Conservation (phyloP, 2,888 invertebrate genomes). For the Monopis laevigella region DNA sequence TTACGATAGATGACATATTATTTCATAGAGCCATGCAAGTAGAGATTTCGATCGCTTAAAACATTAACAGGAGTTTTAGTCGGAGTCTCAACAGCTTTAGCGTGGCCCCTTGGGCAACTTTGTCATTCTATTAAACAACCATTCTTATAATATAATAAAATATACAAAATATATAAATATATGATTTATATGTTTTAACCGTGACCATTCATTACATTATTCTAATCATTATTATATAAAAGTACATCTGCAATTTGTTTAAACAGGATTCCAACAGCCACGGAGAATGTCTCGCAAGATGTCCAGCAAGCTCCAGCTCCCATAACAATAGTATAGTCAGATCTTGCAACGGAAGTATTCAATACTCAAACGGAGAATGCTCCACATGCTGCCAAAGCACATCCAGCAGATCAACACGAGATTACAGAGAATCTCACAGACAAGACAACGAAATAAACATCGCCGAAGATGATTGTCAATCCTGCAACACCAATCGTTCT, state of each 20-base stretch:
- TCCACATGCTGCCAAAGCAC: constrained; percentile 61
- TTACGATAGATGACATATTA: too few relatives aligned
- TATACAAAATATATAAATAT: too few relatives aligned
- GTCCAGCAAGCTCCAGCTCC: constrained; percentile 27
- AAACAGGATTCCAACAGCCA: constrained; percentile 55
- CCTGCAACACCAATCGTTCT: constrained; percentile 58
- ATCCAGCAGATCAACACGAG: constrained; percentile 58
- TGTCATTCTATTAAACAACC: too few relatives aligned
- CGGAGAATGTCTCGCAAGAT: constrained; percentile 55
- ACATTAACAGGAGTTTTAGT: too few relatives aligned
- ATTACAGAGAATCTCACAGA: constrained; percentile 49
- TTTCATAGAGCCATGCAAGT: too few relatives aligned
- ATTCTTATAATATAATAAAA: too few relatives aligned
- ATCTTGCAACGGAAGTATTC: constrained; percentile 59
- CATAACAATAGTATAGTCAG: constrained; percentile 63
- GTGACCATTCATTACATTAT: too few relatives aligned
- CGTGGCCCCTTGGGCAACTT: too few relatives aligned
- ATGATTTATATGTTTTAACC: too few relatives aligned
- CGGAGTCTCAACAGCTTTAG: too few relatives aligned
- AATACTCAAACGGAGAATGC: constrained; percentile 59
- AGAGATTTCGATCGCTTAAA: too few relatives aligned
- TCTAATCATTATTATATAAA: neutral
- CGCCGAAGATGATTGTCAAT: constrained; percentile 52
- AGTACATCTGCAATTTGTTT: neutral
- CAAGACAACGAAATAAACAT: constrained; percentile 55